A percentile compares a stretch with the other conserved stretches of the same genome.
These are phyloP conservation scores for Trichopria drosophilae DNA, from an alignment of 2,888 invertebrate species.

Conservation along the genomic window DNA sequence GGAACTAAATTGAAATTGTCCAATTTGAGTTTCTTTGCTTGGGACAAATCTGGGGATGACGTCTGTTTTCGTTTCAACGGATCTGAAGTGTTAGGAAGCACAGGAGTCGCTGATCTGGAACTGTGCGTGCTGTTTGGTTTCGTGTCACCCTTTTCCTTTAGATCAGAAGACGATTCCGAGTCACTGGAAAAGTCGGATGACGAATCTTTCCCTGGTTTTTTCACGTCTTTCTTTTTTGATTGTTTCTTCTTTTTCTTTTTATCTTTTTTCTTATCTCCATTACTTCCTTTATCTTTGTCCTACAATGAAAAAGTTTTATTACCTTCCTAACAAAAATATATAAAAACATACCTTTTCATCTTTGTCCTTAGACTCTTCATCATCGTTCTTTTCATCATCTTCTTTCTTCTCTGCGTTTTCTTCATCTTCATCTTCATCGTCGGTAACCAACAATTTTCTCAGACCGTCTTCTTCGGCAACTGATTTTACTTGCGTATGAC, in stretches of 20 bases:
- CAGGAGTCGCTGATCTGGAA: slow-evolving; percentile 60
- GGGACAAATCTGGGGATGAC: slow-evolving; percentile 59
- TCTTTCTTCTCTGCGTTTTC: slow-evolving; percentile 78
- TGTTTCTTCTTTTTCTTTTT: slow-evolving; percentile 57
- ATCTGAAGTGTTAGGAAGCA: slow-evolving; percentile 48
- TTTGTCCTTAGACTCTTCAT: slow-evolving; percentile 65
- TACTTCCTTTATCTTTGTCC: slow-evolving; percentile 60
- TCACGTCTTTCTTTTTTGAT: slow-evolving; percentile 48
- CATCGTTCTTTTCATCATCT: slow-evolving; percentile 70
- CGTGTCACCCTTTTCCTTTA: slow-evolving; percentile 61
- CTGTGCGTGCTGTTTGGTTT: slow-evolving; percentile 61
- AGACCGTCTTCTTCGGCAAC: slow-evolving; percentile 92
- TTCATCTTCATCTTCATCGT: slow-evolving; percentile 85
- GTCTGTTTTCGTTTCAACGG: slow-evolving; percentile 49
- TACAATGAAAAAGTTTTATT: slow-evolving; percentile 24
- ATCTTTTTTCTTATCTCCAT: slow-evolving; percentile 55
- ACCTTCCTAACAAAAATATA: background rate
- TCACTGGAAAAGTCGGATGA: slow-evolving; percentile 55
- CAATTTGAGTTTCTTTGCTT: slow-evolving; percentile 63
- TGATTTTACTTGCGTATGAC: slow-evolving; percentile 74
- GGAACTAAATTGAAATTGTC: slow-evolving; percentile 57
- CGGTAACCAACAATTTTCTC: slow-evolving; percentile 82
- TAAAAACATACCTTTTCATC: slow-evolving; percentile 63
- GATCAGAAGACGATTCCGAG: slow-evolving; percentile 50
- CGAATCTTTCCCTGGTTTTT: slow-evolving; percentile 51